Evolutionary conservation across 2,797 vertebrate species (phyloP), one percentile per base, ranked within the genome.

Genomic region (Cottoperca gobio): DNA sequence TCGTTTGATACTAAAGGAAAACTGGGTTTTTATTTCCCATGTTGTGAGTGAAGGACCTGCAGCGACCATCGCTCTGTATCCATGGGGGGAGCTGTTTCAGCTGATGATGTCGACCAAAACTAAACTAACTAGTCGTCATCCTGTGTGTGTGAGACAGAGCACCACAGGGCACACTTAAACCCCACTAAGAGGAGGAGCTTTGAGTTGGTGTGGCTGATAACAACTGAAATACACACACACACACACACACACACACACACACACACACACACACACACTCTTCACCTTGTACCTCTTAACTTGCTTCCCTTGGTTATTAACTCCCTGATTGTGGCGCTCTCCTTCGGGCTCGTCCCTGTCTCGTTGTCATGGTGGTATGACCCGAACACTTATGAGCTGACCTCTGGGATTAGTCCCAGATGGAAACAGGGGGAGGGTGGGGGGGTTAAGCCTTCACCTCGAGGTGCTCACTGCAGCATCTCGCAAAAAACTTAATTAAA

Each of bases 401-500:
- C 93, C 93, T 74, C 76, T 77, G 76, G 89, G 93, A 93, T 95
- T 91, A 93, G 86, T 86, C 88, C 89, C 90, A 87, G 75, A 62
- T 83, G 76, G 70, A 86, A 87, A 73, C 9, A 4, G 70, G 73
- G 52, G 46, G 48, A n/a, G 43, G 64, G 65, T 8, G 58, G 40
- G 11, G 35, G 86, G 85, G 81, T 88, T 89, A 93, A 93, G 89
- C 84, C 87, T 84, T 88, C 87, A 91, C 88, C 93, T 91, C 76
- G 58, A 83, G 87, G 86, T 86, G 89, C 82, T 84, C 52, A 33
- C 81, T 81, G 88, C 84, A 88, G 84, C 86, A 87, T 93, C 90
- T 89, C 87, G 72, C 89, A 74, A 73, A 84, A 90, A 91, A 87
- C 90, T 96, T 97, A 96, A 97, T 97, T 96, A 97, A 96, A 96